A percentile compares a stretch with the other conserved stretches of the same genome.
phyloP scores from a whole-genome alignment of 1,140 invertebrate genomes.

The Ceratitis capitata region DNA sequence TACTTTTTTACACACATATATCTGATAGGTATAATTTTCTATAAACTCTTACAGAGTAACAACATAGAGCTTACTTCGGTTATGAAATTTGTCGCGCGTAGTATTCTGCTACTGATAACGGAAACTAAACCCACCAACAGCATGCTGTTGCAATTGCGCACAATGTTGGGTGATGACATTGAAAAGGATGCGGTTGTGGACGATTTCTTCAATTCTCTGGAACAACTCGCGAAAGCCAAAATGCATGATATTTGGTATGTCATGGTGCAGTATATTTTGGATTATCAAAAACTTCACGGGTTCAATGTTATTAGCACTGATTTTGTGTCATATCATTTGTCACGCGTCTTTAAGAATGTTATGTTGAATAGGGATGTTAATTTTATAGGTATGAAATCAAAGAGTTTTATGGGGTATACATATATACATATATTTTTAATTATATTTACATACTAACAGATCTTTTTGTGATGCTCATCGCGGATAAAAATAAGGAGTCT shows the following conservation, averaged over 20 bases:
- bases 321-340: slow-evolving; percentile 56
- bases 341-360: slow-evolving; percentile 54
- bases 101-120: slow-evolving; percentile 52
- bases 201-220: slow-evolving; percentile 58
- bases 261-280: slow-evolving; percentile 57
- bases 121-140: slow-evolving; percentile 50
- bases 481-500: slow-evolving; percentile 48
- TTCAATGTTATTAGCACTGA: slow-evolving; percentile 54
- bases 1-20: no score
- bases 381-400: slow-evolving; percentile 52
- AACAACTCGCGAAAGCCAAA: slow-evolving; percentile 57
- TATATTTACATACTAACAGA: slow-evolving; percentile 43
- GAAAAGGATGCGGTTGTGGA: slow-evolving; percentile 53
- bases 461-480: slow-evolving; percentile 55
- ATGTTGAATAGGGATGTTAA: slow-evolving; percentile 56
- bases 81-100: slow-evolving; percentile 57
- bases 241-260: slow-evolving; percentile 58
- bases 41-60: slow-evolving; percentile 41
- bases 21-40: no score
- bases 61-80: slow-evolving; percentile 48
- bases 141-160: slow-evolving; percentile 48
- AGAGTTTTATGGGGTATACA: not conserved
- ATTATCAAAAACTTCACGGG: slow-evolving; percentile 53
- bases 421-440: not conserved
- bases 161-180: slow-evolving; percentile 23